Percentiles rank a stretch among this genome's conserved stretches.
Conservation (phyloP, 2,888 invertebrate species). For the Rotaria macrura region DNA sequence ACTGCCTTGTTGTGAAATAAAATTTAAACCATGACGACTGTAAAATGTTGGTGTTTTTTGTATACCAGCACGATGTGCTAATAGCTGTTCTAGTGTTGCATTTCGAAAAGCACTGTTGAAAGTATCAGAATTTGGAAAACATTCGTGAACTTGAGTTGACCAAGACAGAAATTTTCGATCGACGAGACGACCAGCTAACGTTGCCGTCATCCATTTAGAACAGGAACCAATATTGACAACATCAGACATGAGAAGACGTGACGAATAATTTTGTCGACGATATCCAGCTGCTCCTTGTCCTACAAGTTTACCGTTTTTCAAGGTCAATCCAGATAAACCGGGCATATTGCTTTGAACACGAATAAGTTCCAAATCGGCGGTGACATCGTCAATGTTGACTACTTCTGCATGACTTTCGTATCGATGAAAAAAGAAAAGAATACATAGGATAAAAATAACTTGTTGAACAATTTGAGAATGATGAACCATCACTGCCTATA, state of each 20-base stretch:
- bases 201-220: background rate
- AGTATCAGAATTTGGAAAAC: background rate
- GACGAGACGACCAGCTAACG: background rate
- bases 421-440: too few relatives aligned
- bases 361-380: background rate
- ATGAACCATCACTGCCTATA: too few relatives aligned
- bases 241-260: background rate
- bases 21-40: background rate
- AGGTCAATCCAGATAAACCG: background rate
- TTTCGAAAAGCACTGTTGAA: background rate
- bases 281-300: background rate
- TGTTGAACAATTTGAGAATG: too few relatives aligned
- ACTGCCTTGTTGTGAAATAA: background rate
- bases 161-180: background rate
- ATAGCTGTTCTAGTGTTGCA: background rate
- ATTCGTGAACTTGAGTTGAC: background rate
- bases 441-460: too few relatives aligned
- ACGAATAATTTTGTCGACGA: background rate
- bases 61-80: background rate
- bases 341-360: background rate
- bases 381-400: background rate
- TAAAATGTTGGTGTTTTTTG: background rate
- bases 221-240: background rate
- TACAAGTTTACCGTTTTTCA: background rate
- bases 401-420: too few relatives aligned